Evolutionary conservation across 2,797 vertebrate species (phyloP).

Genomic region (Thripadectes ignobilis): DNA sequence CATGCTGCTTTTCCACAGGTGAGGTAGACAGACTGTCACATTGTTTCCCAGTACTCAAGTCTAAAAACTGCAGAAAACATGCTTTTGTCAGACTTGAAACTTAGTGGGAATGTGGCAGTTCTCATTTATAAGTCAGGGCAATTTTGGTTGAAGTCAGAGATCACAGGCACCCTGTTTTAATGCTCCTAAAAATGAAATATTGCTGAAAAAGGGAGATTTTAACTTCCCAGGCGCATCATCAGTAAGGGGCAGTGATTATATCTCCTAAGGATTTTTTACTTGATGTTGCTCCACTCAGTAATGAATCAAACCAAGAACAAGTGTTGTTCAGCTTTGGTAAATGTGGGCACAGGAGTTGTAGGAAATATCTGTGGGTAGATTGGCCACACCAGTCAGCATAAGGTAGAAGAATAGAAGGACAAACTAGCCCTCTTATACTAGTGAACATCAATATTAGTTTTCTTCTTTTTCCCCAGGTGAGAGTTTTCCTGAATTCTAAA

Average conservation of each 20-base stretch:
- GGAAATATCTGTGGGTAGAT: not conserved
- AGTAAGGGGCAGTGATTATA: not conserved
- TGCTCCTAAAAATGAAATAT: not conserved
- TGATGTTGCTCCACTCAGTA: accelerated
- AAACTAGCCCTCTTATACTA: not conserved
- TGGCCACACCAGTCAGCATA: not conserved
- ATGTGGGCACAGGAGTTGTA: not conserved
- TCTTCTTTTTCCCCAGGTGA: not conserved
- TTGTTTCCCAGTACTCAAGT: not conserved
- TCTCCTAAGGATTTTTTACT: not conserved
- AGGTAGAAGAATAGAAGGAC: not conserved
- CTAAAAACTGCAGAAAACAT: not conserved
- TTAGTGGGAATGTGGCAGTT: not conserved
- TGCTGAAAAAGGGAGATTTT: not conserved
- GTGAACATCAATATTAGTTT: not conserved
- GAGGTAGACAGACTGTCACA: not conserved
- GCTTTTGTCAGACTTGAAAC: not conserved
- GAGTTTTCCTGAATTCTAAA: not conserved
- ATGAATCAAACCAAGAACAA: not conserved
- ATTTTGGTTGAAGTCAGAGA: not conserved
- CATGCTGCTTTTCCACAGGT: not conserved
- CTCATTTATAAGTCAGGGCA: not conserved
- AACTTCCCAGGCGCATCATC: not conserved
- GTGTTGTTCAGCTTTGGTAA: not conserved
- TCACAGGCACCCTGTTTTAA: not conserved